Evolutionary conservation across 2,797 vertebrate genomes (phyloP), one percentile per base, ranked within the genome.

Genomic region (Propithecus deckenii): DNA sequence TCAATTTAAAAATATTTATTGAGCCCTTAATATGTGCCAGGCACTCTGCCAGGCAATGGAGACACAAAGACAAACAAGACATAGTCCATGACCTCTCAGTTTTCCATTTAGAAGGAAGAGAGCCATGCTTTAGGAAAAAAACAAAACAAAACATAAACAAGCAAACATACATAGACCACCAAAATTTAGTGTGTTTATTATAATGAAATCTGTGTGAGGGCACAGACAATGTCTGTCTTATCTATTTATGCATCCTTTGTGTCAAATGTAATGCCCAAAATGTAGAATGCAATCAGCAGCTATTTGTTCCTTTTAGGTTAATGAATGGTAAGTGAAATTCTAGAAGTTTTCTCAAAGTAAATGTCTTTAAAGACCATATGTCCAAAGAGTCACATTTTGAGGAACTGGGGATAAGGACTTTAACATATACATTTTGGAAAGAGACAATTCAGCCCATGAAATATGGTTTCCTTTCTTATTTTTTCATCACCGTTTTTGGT

Each of bases 1-100:
- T 96, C 84, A 96, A 97, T 96, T 96, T 97, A 85, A 96, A 97
- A 93, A 96, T 95, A 97, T 97, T 98, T 97, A 97, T 96, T 78
- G 93, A 96, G 89, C 59, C 88, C 91, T 97, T 97, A 97, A 94
- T 92, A 89, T 89, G 55, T 89, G 91, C 74, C 89, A 83, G 96
- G 95, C 71, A 86, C 55, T 87, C 86, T 75, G 97, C 89, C 95
- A 96, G 72, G 30, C 41, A 13, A 32, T 61, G 41, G 30, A 78
- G 12, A 63, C 32, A 75, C 75, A 93, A 74, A 96, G 91, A 61
- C 38, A 89, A 94, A 89, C 11, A 74, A 94, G 75, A 65, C n/a
- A 57, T 25, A 43, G 46, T 76, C 59, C 35, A 1, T 41, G 91
- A 95, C 52, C 89, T 69, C 13, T 0, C 15, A 48, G n/a, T 25